These are phyloP conservation scores for Nycteola revayana DNA, from an alignment of 2,888 invertebrate species.

Conservation along the genomic window DNA sequence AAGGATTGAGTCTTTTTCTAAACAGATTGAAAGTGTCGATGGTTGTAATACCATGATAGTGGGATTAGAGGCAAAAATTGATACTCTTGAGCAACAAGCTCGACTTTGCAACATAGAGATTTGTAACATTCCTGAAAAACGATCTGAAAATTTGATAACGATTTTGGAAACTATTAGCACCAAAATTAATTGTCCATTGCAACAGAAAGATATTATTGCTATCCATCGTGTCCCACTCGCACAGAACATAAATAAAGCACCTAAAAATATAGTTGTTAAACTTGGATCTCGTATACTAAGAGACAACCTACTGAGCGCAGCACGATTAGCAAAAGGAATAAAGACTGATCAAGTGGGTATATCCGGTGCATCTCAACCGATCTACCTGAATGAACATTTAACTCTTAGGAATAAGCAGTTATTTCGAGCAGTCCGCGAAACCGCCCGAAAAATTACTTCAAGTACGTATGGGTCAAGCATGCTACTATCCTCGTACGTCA, in stretches of 20 bases:
- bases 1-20: too few species aligned
- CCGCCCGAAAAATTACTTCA: neutral
- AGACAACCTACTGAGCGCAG: neutral
- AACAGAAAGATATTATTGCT: too few species aligned
- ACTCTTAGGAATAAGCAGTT: too few species aligned
- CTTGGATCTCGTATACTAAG: neutral
- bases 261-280: neutral
- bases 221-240: neutral
- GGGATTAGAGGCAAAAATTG: too few species aligned
- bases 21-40: too few species aligned
- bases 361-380: neutral
- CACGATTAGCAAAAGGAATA: neutral
- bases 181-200: too few species aligned
- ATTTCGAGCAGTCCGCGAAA: neutral
- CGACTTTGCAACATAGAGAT: too few species aligned
- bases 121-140: too few species aligned
- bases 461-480: neutral
- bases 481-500: neutral
- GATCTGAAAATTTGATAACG: too few species aligned
- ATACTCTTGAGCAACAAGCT: too few species aligned
- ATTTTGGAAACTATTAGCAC: too few species aligned
- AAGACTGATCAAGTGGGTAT: neutral
- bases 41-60: too few species aligned
- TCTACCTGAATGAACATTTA: slow-evolving; percentile 1
- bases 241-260: neutral